These are phyloP conservation scores for Germaria angustata DNA, from an alignment of 2,888 invertebrate genomes.

Conservation along the genomic window DNA sequence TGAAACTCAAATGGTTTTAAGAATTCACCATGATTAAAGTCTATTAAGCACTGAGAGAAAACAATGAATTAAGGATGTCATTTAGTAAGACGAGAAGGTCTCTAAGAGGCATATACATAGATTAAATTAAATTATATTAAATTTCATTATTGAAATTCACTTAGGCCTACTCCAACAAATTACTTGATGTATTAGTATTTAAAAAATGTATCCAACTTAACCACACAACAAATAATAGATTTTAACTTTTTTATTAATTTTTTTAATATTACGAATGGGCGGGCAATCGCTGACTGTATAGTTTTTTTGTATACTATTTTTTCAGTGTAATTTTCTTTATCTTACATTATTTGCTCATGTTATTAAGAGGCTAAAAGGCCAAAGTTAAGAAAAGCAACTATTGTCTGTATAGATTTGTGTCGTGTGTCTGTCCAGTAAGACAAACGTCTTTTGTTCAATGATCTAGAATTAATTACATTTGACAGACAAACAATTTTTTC, in stretches of 20 bases:
- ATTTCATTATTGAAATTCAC: no score
- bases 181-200: no score
- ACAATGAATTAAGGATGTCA: background rate
- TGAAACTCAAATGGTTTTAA: slow-evolving; percentile 16
- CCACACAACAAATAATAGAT: no score
- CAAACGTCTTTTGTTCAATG: slow-evolving; percentile 66
- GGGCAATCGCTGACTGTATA: no score
- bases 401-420: slow-evolving; percentile 34
- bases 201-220: no score
- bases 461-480: slow-evolving; percentile 67
- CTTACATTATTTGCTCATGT: background rate
- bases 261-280: no score
- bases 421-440: slow-evolving; percentile 31
- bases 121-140: no score
- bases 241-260: no score
- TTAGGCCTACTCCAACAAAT: no score
- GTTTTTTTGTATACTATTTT: no score
- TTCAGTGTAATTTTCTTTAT: slow-evolving; percentile 1
- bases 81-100: no score
- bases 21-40: slow-evolving; percentile 3
- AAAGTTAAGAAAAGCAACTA: slow-evolving; percentile 19
- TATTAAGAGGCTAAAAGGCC: slow-evolving; percentile 10
- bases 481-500: slow-evolving; percentile 63
- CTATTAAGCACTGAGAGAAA: slow-evolving; percentile 22
- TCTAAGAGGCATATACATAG: no score